phyloP scores from a whole-genome alignment of 1,140 invertebrate genomes.

The Papilio machaon region DNA sequence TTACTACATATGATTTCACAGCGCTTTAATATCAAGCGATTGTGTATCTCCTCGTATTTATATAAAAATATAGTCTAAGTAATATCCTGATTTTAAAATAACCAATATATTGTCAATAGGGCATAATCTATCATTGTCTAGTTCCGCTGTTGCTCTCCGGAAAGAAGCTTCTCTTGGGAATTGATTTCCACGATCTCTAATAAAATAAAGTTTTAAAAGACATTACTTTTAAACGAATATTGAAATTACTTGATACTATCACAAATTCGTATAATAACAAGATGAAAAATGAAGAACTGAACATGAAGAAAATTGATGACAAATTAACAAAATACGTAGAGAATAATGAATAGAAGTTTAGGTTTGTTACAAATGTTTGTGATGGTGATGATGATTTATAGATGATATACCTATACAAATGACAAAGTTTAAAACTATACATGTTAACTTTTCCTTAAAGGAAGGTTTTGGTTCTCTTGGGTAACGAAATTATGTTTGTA shows the following conservation, averaged over 20 bases:
- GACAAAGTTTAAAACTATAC: too few species aligned
- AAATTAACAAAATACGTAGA: background rate
- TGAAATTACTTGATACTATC: background rate
- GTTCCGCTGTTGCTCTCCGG: background rate
- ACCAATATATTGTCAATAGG: conserved; percentile 12
- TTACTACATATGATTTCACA: too few species aligned
- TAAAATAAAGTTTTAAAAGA: background rate
- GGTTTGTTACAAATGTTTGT: background rate
- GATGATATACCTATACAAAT: too few species aligned
- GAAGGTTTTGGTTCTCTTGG: background rate
- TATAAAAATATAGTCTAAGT: background rate
- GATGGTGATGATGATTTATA: too few species aligned
- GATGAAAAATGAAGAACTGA: background rate
- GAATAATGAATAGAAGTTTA: background rate
- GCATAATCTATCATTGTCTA: conserved; percentile 24
- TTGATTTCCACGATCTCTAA: background rate
- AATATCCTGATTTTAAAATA: background rate
- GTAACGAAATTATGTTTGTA: background rate
- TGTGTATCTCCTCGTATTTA: background rate
- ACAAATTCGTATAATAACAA: background rate
- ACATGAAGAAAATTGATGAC: background rate
- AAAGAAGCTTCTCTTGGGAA: background rate
- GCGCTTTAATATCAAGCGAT: background rate
- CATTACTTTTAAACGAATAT: background rate
- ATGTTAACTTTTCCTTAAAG: background rate